These are phyloP conservation scores for Cynodonichthys magdalenae DNA, from an alignment of 2,797 vertebrate species.

Conservation along the genomic window DNA sequence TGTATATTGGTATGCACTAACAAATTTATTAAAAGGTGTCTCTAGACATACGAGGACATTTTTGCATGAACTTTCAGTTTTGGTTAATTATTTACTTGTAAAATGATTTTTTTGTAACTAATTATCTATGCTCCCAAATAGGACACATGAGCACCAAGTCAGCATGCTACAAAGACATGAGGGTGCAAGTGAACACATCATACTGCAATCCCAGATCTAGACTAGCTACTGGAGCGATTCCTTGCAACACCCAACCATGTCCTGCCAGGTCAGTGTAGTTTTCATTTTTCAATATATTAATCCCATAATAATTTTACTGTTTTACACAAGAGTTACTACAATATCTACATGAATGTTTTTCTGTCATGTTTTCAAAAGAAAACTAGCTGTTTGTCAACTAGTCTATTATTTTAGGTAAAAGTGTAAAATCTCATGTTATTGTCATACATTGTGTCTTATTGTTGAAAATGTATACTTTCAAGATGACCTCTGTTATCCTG, in stretches of 20 bases:
- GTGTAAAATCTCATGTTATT: background rate
- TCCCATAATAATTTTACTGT: background rate
- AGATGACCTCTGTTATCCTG: background rate
- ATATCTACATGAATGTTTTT: background rate
- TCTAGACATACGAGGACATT: background rate
- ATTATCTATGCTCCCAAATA: slow-evolving; percentile 47
- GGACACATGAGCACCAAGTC: slow-evolving; percentile 86
- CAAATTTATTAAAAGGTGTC: too few relatives aligned
- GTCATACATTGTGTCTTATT: background rate
- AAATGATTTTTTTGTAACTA: background rate
- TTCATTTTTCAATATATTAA: background rate
- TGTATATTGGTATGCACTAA: too few relatives aligned
- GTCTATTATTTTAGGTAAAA: background rate
- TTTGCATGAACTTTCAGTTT: background rate
- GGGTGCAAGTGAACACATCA: slow-evolving; percentile 83
- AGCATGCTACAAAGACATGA: slow-evolving; percentile 86
- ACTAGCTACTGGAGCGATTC: slow-evolving; percentile 76
- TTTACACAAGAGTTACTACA: background rate
- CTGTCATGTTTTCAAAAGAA: background rate
- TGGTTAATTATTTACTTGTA: background rate
- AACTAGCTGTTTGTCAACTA: background rate
- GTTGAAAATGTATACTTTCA: background rate
- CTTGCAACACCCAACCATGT: slow-evolving; percentile 87
- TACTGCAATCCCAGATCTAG: slow-evolving; percentile 83
- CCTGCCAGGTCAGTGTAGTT: slow-evolving; percentile 74